Conservation (phyloP, 2,113 vertebrate species). For the Lasiurus cinereus region DNA sequence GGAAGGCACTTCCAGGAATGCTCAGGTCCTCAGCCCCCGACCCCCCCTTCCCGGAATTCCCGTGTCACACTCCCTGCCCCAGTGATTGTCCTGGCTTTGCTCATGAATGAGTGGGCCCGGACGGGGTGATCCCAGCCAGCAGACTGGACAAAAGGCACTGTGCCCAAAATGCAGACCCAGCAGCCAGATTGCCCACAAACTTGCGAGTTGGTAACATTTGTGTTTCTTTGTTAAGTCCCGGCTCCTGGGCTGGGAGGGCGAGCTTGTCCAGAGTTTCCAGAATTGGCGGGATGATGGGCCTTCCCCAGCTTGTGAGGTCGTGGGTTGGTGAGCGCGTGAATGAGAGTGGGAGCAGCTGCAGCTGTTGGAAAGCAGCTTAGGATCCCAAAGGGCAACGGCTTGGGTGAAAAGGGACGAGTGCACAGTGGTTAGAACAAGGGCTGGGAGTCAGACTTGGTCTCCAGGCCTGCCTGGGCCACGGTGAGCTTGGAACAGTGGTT, state of each 20-base stretch:
- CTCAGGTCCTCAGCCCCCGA: background rate
- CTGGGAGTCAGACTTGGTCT: background rate
- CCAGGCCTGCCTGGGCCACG: rapidly evolving
- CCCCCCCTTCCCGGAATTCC: background rate
- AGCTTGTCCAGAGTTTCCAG: background rate
- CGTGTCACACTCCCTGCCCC: constrained; percentile 47
- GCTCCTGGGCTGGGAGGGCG: background rate
- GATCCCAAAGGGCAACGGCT: rapidly evolving
- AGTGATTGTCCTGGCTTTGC: background rate
- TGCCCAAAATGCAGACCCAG: constrained; percentile 22
- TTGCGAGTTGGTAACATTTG: background rate
- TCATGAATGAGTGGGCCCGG: constrained; percentile 27
- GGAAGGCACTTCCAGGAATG: background rate
- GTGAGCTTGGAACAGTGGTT: too few species aligned
- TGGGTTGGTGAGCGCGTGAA: background rate
- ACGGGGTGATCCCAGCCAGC: background rate
- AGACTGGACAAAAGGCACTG: background rate
- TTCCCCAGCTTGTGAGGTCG: background rate
- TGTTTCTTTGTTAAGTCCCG: background rate
- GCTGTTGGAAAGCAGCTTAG: background rate
- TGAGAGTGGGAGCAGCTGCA: background rate
- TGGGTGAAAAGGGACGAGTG: background rate
- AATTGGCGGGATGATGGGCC: background rate
- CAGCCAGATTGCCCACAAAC: background rate
- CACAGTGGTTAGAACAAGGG: rapidly evolving